A percentile compares a stretch with the other conserved stretches of the same genome.
Conservation (phyloP, 2,113 vertebrate species). For the Echinops telfairi region DNA sequence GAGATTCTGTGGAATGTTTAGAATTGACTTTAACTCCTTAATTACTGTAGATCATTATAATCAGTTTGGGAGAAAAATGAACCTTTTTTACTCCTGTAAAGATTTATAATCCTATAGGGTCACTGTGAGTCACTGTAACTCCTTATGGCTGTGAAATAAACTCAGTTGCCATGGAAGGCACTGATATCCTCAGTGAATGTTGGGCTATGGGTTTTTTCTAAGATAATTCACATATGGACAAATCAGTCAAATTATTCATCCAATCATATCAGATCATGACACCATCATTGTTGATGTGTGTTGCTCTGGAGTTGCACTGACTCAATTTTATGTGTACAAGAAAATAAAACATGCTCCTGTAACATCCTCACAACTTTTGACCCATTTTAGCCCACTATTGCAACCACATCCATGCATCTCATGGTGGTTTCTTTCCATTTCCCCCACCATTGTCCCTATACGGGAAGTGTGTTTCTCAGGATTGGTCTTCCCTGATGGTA, state of each 20-base stretch:
- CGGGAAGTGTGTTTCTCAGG: not conserved
- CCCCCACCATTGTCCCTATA: not conserved
- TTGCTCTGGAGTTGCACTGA: not conserved
- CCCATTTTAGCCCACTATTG: not conserved
- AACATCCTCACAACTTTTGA: not conserved
- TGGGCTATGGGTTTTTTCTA: not conserved
- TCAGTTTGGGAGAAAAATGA: too few relatives aligned
- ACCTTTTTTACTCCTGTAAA: too few relatives aligned
- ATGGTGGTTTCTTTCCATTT: not conserved
- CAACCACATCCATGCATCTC: not conserved
- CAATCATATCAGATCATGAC: not conserved
- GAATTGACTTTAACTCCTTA: not conserved
- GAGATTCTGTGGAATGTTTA: not conserved
- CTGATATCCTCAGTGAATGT: not conserved
- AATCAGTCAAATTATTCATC: not conserved
- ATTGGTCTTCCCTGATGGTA: not conserved
- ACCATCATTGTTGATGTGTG: not conserved
- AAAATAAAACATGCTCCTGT: not conserved
- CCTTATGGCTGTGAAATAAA: not conserved
- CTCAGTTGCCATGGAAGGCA: not conserved
- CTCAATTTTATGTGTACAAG: not conserved
- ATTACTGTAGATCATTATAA: slow-evolving; percentile 3
- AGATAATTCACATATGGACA: slow-evolving; percentile 32
- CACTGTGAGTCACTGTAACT: too few relatives aligned
- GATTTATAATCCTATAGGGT: too few relatives aligned